Percentiles rank a stretch among this genome's conserved stretches.
Evolutionary conservation across 2,888 invertebrate species (phyloP).

Genomic region (Chymomyza amoena): DNA sequence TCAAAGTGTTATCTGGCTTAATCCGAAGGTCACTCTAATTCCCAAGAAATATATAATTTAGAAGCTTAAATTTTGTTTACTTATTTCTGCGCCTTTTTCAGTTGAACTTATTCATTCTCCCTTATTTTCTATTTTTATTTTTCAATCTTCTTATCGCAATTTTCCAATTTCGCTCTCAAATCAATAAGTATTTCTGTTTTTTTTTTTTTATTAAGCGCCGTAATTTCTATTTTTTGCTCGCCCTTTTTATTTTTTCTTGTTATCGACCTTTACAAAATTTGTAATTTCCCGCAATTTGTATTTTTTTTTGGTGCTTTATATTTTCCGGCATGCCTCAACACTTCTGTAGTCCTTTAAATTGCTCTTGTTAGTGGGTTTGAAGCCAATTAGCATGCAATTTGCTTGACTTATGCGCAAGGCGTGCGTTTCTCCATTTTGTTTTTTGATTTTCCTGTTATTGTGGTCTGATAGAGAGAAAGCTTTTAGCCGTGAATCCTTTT

Average conservation of each 20-base stretch:
- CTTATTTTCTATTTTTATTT: background rate
- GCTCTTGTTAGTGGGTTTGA: slow-evolving; percentile 24
- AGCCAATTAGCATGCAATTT: slow-evolving; percentile 60
- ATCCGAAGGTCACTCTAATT: too few species aligned
- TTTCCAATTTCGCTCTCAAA: background rate
- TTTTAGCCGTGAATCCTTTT: slow-evolving; percentile 46
- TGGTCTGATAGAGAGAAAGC: slow-evolving; percentile 30
- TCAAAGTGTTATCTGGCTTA: too few species aligned
- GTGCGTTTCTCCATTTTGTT: slow-evolving; percentile 3
- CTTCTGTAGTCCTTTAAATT: background rate
- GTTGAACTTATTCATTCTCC: background rate
- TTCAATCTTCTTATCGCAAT: background rate
- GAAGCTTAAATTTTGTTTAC: too few species aligned
- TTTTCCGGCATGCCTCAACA: background rate
- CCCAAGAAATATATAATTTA: too few species aligned
- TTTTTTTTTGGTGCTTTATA: background rate
- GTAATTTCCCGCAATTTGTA: background rate
- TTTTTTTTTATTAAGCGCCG: background rate
- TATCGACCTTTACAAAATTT: background rate
- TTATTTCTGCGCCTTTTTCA: too few species aligned
- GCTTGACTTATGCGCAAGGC: slow-evolving; percentile 40
- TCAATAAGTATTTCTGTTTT: background rate
- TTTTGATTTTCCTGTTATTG: background rate
- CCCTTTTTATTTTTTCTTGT: background rate
- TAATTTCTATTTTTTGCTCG: background rate